Conservation (phyloP, 2,888 invertebrate species). For the Pristionchus exspectatus region DNA sequence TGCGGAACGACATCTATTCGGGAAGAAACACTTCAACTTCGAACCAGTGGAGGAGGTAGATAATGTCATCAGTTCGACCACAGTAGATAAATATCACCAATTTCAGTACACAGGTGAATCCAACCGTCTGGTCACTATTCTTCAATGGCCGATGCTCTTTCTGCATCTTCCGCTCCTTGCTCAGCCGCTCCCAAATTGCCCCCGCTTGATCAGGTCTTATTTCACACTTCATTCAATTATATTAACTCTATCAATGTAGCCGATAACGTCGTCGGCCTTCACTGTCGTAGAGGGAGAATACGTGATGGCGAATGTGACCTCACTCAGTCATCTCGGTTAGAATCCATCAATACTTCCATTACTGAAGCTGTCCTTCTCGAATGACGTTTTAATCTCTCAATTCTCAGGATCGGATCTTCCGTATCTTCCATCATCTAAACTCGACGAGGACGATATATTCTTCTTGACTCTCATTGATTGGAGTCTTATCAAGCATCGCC, state of each 20-base stretch:
- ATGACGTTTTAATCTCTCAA: background rate
- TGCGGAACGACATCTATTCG: slow-evolving; percentile 61
- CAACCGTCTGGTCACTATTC: slow-evolving; percentile 38
- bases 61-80: background rate
- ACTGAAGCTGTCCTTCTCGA: background rate
- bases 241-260: background rate
- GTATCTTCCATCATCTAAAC: slow-evolving; percentile 48
- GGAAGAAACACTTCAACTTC: slow-evolving; percentile 65
- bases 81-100: background rate
- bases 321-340: slow-evolving; percentile 68
- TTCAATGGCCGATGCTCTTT: slow-evolving; percentile 30
- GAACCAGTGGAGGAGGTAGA: slow-evolving; percentile 58
- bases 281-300: slow-evolving; percentile 67
- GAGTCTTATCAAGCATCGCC: slow-evolving; percentile 53
- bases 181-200: slow-evolving; percentile 6
- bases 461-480: slow-evolving; percentile 57
- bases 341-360: background rate
- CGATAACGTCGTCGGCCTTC: slow-evolving; percentile 38
- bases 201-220: background rate
- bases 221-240: background rate
- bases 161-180: slow-evolving; percentile 13
- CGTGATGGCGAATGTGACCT: slow-evolving; percentile 62
- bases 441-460: slow-evolving; percentile 54
- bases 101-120: background rate
- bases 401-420: slow-evolving; percentile 52